These are phyloP conservation scores for Actinopyga echinites DNA, from an alignment of 53 echinoderm and acorn worm species.

Conservation along the genomic window DNA sequence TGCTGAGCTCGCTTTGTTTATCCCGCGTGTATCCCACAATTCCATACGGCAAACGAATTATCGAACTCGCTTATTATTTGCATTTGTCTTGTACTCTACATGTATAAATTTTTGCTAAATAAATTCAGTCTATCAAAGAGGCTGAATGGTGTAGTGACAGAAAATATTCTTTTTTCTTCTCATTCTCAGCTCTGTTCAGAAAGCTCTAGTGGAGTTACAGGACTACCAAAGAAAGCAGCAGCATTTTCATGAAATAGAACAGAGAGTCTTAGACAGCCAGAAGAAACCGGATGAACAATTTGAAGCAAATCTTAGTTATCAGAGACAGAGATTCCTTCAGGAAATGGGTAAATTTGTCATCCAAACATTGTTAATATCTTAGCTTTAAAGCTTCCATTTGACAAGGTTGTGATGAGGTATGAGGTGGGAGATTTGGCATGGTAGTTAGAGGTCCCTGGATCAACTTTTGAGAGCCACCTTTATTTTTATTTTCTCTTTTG, in stretches of 20 bases:
- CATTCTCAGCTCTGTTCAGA: constrained; percentile 71
- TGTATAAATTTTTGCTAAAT: too few species aligned
- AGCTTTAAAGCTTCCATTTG: too few species aligned
- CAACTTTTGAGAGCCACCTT: too few species aligned
- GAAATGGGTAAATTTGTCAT: constrained; percentile 76
- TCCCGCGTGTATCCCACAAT: too few species aligned
- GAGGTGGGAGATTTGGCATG: too few species aligned
- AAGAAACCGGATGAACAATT: constrained; percentile 84
- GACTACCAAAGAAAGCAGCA: constrained; percentile 93
- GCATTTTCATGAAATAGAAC: constrained; percentile 74
- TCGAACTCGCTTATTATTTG: background rate
- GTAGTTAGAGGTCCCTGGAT: too few species aligned
- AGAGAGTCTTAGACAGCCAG: constrained; percentile 62
- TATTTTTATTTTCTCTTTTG: background rate
- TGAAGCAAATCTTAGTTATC: constrained; percentile 86
- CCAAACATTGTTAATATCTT: too few species aligned
- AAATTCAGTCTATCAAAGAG: background rate
- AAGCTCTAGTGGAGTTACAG: constrained; percentile 84
- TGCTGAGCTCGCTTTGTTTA: too few species aligned
- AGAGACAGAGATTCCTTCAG: constrained; percentile 75
- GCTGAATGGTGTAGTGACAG: background rate
- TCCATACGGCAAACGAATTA: too few species aligned
- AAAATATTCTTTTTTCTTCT: background rate
- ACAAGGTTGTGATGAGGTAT: too few species aligned
- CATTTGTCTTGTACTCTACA: too few species aligned